Evolutionary conservation across 2,113 vertebrate genomes (phyloP).

Genomic region (Bubalus kerabau): DNA sequence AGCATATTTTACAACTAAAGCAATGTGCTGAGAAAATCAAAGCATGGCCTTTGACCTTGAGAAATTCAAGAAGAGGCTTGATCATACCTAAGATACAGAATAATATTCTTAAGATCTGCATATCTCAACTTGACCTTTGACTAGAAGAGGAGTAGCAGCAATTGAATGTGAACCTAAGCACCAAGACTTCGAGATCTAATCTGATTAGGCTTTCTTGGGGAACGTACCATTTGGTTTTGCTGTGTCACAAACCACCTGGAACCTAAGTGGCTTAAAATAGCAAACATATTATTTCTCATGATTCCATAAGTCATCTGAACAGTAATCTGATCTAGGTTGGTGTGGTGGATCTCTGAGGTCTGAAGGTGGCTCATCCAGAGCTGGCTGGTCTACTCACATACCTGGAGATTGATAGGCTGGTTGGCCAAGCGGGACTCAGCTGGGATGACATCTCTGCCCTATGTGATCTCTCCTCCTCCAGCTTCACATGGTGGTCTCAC

Average conservation of each 20-base stretch:
- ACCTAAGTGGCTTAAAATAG: neutral
- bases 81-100: neutral
- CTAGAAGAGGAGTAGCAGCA: neutral
- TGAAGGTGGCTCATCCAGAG: neutral
- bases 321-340: neutral
- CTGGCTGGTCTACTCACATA: neutral
- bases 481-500: neutral
- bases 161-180: neutral
- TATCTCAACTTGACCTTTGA: neutral
- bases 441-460: neutral
- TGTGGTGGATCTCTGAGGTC: neutral
- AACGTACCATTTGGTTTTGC: neutral
- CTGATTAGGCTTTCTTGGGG: neutral
- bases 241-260: neutral
- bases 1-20: neutral
- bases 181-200: neutral
- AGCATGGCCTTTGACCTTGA: neutral
- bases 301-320: neutral
- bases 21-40: neutral
- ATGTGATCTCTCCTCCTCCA: neutral
- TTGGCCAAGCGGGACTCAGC: neutral
- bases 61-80: neutral
- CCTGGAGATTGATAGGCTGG: neutral
- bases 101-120: neutral
- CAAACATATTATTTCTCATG: neutral